Evolutionary conservation across 2,797 vertebrate species (phyloP), one percentile per base, ranked within the genome.

Genomic region (Siniperca obscura): DNA sequence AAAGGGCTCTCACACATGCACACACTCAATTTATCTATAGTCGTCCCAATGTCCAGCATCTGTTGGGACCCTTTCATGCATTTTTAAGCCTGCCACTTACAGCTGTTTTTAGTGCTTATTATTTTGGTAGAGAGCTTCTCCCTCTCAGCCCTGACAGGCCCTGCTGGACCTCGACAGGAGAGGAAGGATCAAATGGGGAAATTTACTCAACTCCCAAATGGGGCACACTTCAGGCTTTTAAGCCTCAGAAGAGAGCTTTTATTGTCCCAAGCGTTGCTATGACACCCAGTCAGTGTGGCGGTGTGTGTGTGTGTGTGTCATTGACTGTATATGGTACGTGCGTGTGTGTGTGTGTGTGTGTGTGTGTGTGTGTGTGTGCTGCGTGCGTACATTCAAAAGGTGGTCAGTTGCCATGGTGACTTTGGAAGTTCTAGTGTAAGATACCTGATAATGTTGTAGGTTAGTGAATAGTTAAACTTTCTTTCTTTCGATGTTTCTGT

Each of bases 191-290:
- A 88, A 85, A 92, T 83, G 82, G 46, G 87, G 68, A 78, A 87
- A 91, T 90, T 76, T 88, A 89, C 88, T 88, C 86, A 74, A 78
- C 83, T 86, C 82, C 66, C 53, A 36, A 90, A 88, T 17, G 81
- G 86, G 89, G 74, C 91, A 92, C 92, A 87, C 91, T 95, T 92
- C 84, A 91, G 85, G 80, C 89, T 90, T 87, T 83, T 67, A 81
- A 78, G 86, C 68, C 60, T 84, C 77, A 10, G 61, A 66, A 84
- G 74, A 91, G 87, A 74, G 86, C 86, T 86, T 74, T 82, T 82
- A 89, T 92, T 92, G 92, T 92, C 79, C 76, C 2, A 0, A 13
- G 55, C 7, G 90, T 94, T 94, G 88, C 90, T 60, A 93, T 94
- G 92, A 88, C 86, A 69, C 77, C 42, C 91, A 79, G 87, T 85